These are phyloP conservation scores for Ophion ventricosus DNA, from an alignment of 2,888 invertebrate genomes.

Conservation along the genomic window DNA sequence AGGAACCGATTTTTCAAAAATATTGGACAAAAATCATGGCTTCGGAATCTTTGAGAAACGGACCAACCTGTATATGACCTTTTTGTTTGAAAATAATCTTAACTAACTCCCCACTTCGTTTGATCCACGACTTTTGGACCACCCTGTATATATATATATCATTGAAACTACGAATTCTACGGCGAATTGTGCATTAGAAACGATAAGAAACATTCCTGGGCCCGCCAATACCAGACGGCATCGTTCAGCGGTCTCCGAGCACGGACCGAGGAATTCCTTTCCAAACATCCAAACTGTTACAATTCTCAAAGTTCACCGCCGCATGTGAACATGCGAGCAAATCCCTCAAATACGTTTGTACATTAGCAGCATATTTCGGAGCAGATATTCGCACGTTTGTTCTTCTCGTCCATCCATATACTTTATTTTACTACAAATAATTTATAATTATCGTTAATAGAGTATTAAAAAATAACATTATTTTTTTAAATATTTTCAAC, in stretches of 20 bases:
- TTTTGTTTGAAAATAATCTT: too few relatives aligned
- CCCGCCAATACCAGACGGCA: constrained; percentile 40
- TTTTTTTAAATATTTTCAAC: too few relatives aligned
- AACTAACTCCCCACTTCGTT: too few relatives aligned
- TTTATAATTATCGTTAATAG: background rate
- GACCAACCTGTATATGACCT: too few relatives aligned
- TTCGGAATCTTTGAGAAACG: too few relatives aligned
- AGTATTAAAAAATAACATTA: too few relatives aligned
- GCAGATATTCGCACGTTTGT: background rate
- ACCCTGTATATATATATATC: too few relatives aligned
- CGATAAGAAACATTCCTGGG: constrained; percentile 51
- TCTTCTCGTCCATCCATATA: background rate
- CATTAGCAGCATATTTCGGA: background rate
- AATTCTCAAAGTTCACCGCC: background rate
- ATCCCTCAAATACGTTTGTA: background rate
- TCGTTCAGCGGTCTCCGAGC: constrained; percentile 12
- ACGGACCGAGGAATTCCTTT: constrained; percentile 4
- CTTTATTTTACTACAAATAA: background rate
- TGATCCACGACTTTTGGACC: too few relatives aligned
- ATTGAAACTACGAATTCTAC: background rate
- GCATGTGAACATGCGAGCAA: background rate
- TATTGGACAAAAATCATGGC: too few relatives aligned
- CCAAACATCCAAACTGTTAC: constrained; percentile 47
- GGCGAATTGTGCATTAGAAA: constrained; percentile 26
- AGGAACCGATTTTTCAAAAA: too few relatives aligned